Base-by-base conservation (phyloP, 2,797 vertebrate genomes). In the Lophius americanus region DNA sequence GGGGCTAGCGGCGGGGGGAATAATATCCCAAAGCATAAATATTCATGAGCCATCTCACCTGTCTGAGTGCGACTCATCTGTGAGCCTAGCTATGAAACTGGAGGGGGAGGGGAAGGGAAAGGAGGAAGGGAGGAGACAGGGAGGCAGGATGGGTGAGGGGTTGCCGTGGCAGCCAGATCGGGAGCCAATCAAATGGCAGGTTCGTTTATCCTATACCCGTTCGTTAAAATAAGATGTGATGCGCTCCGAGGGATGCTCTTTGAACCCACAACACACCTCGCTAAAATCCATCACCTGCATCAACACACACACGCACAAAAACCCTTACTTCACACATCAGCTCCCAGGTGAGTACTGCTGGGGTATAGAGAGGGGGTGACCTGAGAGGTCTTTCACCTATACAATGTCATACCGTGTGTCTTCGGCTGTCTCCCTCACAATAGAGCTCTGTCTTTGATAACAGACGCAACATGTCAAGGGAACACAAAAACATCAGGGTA, bases 21-120 rank as follows among this genome's bases (percentile, higher is more conserved):
- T 88, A 81, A 91, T 91, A 91, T 92, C 92, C 92, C 91, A 87
- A n/a, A 0, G 4, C 88, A 92, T 93, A 88, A 91, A 92, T 93
- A 93, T 93, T 91, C 85, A 93, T 90, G 80, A 90, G 85, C 87
- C 88, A 91, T 90, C 89, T 92, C 92, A 92, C 92, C 92, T 91
- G 91, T 93, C 92, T 92, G 88, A 89, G 87, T 82, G 64, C 85
- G 66, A 89, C 90, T 91, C 89, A 91, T 92, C 89, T 90, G 85
- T 75, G 83, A 88, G 90, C 74, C 80, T 82, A 51, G 82, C 83
- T 73, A 81, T 85, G 85, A 73, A 86, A 87, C 66, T 51, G 32
- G 59, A 61, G 58, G 63, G 58, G 74, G 59, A 33, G 65, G 50
- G 39, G 61, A 51, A 55, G 42, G 51, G 38, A 51, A 41, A 49